A percentile compares a stretch with the other conserved stretches of the same genome.
Conservation (phyloP, 2,888 invertebrate genomes). For the Allygus modestus region DNA sequence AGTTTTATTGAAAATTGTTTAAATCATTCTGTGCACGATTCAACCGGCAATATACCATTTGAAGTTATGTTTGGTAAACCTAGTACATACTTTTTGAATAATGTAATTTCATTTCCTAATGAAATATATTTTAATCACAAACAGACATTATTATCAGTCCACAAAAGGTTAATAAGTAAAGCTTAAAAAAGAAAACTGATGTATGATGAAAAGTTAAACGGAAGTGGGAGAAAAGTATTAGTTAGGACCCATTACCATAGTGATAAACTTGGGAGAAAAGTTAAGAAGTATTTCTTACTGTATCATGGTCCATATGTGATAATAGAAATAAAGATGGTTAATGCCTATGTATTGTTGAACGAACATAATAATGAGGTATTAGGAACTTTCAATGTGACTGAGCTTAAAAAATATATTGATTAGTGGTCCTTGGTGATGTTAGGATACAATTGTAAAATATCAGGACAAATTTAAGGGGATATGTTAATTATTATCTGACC, state of each 20-base stretch:
- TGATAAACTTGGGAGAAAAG: background rate
- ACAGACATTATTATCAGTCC: background rate
- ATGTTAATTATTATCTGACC: no score
- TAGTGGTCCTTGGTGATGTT: background rate
- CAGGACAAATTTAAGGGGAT: no score
- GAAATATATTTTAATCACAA: background rate
- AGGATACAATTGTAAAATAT: no score
- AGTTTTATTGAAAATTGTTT: slow-evolving; percentile 3
- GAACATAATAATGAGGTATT: no score
- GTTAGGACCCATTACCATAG: background rate
- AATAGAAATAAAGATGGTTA: no score
- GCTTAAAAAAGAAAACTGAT: background rate
- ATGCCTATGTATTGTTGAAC: no score
- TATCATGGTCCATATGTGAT: no score
- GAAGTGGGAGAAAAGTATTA: background rate
- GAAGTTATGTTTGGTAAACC: background rate
- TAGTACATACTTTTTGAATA: background rate
- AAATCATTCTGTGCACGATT: background rate
- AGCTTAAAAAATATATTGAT: background rate
- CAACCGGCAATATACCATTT: background rate
- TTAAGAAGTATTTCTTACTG: background rate
- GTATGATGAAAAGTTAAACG: background rate
- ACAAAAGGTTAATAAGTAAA: background rate
- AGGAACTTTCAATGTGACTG: background rate
- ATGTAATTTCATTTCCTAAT: background rate